These are phyloP conservation scores for Procavia capensis DNA, from an alignment of 2,113 vertebrate species.

Conservation along the genomic window DNA sequence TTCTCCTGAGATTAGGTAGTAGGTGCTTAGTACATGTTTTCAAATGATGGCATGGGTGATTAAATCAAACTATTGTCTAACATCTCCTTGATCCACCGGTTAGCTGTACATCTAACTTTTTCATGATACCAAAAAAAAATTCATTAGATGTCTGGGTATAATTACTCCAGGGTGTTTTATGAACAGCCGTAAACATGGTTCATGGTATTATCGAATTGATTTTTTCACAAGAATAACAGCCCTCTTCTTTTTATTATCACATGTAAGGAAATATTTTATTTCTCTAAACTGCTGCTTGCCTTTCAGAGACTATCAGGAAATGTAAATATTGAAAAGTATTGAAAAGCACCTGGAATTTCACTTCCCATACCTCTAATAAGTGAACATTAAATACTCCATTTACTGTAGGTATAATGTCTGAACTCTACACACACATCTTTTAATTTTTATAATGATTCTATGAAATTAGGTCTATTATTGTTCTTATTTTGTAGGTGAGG, in stretches of 20 bases:
- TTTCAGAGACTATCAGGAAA: conserved; percentile 39
- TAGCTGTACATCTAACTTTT: not conserved
- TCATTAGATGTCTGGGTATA: not conserved
- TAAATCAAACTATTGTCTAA: not conserved
- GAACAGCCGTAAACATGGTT: not conserved
- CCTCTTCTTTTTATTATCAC: not conserved
- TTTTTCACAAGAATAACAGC: conserved; percentile 37
- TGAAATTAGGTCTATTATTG: not conserved
- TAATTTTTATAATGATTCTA: not conserved
- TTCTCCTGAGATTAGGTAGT: not conserved
- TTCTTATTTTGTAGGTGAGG: not conserved
- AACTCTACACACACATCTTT: not conserved
- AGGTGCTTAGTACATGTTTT: not conserved
- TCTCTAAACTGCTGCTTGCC: not conserved
- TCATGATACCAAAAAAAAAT: not conserved
- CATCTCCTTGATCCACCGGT: not conserved
- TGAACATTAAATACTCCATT: not conserved
- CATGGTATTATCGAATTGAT: not conserved
- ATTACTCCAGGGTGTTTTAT: not conserved
- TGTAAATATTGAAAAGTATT: not conserved
- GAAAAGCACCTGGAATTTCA: not conserved
- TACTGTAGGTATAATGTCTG: not conserved
- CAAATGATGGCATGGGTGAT: not conserved
- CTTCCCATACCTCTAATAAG: not conserved
- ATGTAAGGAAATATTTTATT: not conserved